These are phyloP conservation scores for Rhabdornis inornatus DNA, from an alignment of 2,113 vertebrate species.

Conservation along the genomic window DNA sequence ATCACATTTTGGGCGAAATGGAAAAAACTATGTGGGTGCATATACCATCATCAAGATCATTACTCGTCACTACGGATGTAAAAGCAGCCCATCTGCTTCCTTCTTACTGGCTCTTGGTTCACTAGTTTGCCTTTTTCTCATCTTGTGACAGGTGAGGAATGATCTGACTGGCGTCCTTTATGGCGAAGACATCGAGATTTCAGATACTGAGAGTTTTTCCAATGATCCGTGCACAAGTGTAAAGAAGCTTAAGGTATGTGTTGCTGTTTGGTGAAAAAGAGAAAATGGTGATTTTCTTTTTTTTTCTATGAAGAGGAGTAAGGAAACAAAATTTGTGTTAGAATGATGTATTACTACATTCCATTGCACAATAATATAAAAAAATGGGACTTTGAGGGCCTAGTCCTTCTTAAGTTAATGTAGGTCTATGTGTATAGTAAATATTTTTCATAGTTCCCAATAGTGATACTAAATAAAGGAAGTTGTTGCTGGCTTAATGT, in stretches of 20 bases:
- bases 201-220: constrained; percentile 97
- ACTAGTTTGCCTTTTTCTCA: constrained; percentile 44
- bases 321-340: neutral
- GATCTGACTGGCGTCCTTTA: constrained; percentile 95
- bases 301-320: neutral
- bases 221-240: constrained; percentile 97
- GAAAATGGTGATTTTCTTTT: neutral
- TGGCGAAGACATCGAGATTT: constrained; percentile 94
- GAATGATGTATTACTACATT: neutral
- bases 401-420: neutral
- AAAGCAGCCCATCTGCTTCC: neutral
- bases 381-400: neutral
- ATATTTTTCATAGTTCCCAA: neutral
- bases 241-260: constrained; percentile 95
- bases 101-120: neutral
- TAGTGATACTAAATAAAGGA: neutral
- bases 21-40: neutral
- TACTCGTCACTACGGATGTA: neutral
- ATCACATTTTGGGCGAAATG: neutral
- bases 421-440: neutral
- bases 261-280: neutral
- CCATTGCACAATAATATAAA: neutral
- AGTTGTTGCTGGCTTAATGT: neutral
- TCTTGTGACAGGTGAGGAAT: constrained; percentile 88
- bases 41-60: neutral